Conservation (phyloP, 1,140 invertebrate species). For the Drosophila erecta region DNA sequence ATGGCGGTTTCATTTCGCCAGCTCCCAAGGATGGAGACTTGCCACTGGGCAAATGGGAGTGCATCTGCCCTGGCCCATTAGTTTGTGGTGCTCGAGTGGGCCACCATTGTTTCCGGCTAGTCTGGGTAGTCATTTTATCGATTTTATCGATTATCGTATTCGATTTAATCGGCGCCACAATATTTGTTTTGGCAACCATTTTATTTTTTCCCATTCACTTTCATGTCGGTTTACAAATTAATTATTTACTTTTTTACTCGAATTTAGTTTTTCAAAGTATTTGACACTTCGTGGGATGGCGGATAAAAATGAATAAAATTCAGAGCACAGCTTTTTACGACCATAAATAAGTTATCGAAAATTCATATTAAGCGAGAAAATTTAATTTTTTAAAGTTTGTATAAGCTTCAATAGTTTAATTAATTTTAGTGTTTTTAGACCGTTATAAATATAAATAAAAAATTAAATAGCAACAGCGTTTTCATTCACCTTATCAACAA, state of each 20-base stretch:
- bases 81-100: slow-evolving; percentile 37
- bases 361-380: slow-evolving; percentile 9
- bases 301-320: slow-evolving; percentile 25
- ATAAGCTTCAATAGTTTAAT: slow-evolving; percentile 38
- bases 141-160: too few species aligned
- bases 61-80: slow-evolving; percentile 41
- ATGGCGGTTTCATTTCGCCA: slow-evolving; percentile 72
- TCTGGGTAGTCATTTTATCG: background rate
- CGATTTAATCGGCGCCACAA: slow-evolving; percentile 37
- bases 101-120: background rate
- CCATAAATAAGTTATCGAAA: slow-evolving; percentile 49
- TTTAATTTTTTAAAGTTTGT: slow-evolving; percentile 24
- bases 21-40: slow-evolving; percentile 8
- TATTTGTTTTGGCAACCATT: slow-evolving; percentile 14
- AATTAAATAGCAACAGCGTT: slow-evolving; percentile 8
- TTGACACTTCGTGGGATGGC: slow-evolving; percentile 13
- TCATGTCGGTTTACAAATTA: slow-evolving; percentile 22
- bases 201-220: background rate
- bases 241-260: slow-evolving; percentile 40
- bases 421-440: slow-evolving; percentile 58
- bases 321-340: slow-evolving; percentile 25
- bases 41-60: slow-evolving; percentile 15
- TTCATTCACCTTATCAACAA: too few species aligned
- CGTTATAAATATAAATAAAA: slow-evolving; percentile 21
- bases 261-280: slow-evolving; percentile 3